A percentile compares a stretch with the other conserved stretches of the same genome.
Evolutionary conservation across 2,113 vertebrate species (phyloP).

Genomic region (Amphiprion percula): DNA sequence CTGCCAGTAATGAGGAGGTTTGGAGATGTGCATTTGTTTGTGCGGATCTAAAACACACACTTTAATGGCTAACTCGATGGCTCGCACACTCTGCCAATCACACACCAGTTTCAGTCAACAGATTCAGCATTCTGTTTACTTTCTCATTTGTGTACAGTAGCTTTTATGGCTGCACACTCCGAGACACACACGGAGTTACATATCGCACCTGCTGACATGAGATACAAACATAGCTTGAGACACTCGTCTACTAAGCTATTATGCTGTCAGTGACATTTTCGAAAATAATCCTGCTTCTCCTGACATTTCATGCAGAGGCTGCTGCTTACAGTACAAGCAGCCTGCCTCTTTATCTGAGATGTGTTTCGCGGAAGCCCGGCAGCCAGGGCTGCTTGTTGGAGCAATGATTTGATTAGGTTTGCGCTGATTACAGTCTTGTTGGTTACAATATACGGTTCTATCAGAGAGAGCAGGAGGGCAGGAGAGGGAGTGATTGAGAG

Average conservation of each 20-base stretch:
- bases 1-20: constrained; percentile 67
- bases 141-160: constrained; percentile 28
- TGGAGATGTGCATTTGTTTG: constrained; percentile 71
- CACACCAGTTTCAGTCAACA: constrained; percentile 34
- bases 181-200: constrained; percentile 33
- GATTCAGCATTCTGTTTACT: constrained; percentile 33
- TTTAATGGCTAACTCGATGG: constrained; percentile 54
- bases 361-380: constrained; percentile 55
- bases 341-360: constrained; percentile 60
- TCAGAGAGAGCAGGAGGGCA: constrained; percentile 41
- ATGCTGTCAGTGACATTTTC: constrained; percentile 73
- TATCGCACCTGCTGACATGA: constrained; percentile 68
- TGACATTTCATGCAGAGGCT: constrained; percentile 71
- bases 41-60: constrained; percentile 66
- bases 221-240: constrained; percentile 66
- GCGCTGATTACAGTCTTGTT: constrained; percentile 77
- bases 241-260: constrained; percentile 58
- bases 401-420: constrained; percentile 73
- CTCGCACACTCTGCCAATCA: constrained; percentile 38
- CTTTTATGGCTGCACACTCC: constrained; percentile 25
- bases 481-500: constrained; percentile 57
- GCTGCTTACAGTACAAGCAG: constrained; percentile 27
- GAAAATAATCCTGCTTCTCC: constrained; percentile 68
- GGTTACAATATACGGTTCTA: constrained; percentile 70
- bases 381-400: constrained; percentile 62